phyloP scores from a whole-genome alignment of 2,797 vertebrate genomes.

The Tokudaia tokunoshimensis region DNA sequence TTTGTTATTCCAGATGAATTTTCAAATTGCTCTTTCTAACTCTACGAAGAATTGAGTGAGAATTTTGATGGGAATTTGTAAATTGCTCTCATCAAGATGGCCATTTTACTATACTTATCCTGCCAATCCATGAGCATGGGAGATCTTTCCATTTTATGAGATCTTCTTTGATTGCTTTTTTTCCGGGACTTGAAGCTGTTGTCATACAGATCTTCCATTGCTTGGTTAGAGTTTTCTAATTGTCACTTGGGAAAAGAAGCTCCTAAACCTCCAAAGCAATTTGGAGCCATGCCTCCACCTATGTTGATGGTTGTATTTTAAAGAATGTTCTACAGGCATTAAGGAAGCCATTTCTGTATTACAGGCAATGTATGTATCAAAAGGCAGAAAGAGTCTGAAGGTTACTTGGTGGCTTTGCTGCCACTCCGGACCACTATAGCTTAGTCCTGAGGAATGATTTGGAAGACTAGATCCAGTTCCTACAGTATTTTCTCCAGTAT shows the following conservation, averaged over 20 bases:
- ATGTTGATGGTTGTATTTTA: background rate
- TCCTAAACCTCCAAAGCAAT: background rate
- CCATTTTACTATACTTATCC: no score
- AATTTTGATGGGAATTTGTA: no score
- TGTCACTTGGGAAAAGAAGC: background rate
- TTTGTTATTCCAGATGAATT: no score
- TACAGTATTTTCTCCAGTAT: no score
- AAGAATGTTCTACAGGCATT: background rate
- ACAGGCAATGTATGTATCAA: background rate
- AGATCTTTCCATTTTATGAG: no score
- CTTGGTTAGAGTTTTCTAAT: background rate
- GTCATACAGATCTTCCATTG: no score
- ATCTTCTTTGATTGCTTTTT: no score
- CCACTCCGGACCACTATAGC: background rate
- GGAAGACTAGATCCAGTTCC: background rate
- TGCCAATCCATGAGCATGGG: no score
- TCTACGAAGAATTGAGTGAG: no score
- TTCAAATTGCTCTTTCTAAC: no score
- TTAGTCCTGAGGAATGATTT: background rate
- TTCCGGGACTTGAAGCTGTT: no score
- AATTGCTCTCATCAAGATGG: no score
- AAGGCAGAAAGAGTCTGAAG: background rate
- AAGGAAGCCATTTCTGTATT: background rate
- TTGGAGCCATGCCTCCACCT: background rate
- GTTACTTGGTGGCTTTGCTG: background rate